Base-by-base conservation (phyloP, 2,797 vertebrate species). In the Danio kyathit region DNA sequence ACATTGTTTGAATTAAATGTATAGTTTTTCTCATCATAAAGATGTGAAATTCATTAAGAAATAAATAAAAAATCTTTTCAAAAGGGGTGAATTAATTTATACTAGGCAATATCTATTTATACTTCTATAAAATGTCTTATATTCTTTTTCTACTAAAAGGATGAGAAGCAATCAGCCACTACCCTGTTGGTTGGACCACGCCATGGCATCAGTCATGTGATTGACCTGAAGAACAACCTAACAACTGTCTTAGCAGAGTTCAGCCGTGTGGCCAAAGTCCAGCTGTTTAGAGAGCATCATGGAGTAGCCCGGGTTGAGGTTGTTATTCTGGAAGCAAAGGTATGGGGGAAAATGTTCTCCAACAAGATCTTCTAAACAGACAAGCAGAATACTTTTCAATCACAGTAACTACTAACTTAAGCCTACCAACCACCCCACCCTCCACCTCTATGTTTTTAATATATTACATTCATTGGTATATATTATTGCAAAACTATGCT, bases 141-240 rank as follows among this genome's bases (percentile, higher is more conserved):
- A 46, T 54, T 80, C 0, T 76, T 11, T 59, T 84, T 67, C 40
- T 14, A 10, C 16, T 57, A 0, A 16, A 89, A 99, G 98, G 98
- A 97, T 0, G 97, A 99, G 88, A 99, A 99, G 90, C 95, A 98
- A 82, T 95, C 96, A 8, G 97, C 97, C 77, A 99, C 97, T 82
- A 98, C 94, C 1, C 93, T 99, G 70, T 92, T 99, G 82, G 97
- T 99, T 86, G 98, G 98, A 69, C 98, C 98, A 16, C 96, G 96
- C 70, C 98, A 99, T 0, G 98, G 98, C 74, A 99, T 99, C 88
- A 99, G 98, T 90, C 98, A 99, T 43, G 98, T 99, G 83, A 99
- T 99, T 12, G 98, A 99, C 91, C 94, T 99, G 88, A 99, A 98
- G 92, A 99, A 98, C 89, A 99, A 99, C 92, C 97, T 99, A 60